Evolutionary conservation across 2,888 invertebrate genomes (phyloP).

Genomic region (Tetranychus piercei): DNA sequence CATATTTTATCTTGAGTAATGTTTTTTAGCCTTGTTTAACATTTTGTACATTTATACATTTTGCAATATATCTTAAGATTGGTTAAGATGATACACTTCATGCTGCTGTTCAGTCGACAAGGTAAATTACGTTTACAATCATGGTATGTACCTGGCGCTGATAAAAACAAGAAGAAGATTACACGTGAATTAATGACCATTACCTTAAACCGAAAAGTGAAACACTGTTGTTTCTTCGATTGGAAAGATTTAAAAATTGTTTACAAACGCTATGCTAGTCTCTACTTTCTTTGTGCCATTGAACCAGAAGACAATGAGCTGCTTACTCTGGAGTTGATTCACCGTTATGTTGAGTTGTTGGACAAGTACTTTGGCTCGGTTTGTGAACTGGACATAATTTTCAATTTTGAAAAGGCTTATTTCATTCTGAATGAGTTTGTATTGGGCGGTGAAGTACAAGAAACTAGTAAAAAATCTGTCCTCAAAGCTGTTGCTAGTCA

Average conservation of each 20-base stretch:
- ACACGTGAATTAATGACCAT: constrained; percentile 84
- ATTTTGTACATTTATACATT: too few species aligned
- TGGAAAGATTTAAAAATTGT: constrained; percentile 99
- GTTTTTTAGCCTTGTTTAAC: too few species aligned
- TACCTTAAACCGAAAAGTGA: constrained; percentile 80
- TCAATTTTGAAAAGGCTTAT: constrained; percentile 99
- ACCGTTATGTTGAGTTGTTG: constrained; percentile 90
- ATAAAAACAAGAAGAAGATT: constrained; percentile 91
- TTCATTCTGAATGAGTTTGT: constrained; percentile 94
- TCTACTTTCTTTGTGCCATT: constrained; percentile 98
- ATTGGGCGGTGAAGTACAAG: constrained; percentile 94
- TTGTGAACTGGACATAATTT: constrained; percentile 96
- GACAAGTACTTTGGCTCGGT: constrained; percentile 99
- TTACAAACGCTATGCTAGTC: constrained; percentile 95
- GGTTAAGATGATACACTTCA: constrained; percentile 71
- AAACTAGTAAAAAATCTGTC: constrained; percentile 98
- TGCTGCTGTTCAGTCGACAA: constrained; percentile 95
- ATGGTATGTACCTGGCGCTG: constrained; percentile 95
- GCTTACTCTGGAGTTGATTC: constrained; percentile 84
- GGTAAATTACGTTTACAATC: constrained; percentile 94
- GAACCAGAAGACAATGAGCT: constrained; percentile 96
- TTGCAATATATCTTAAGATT: too few species aligned
- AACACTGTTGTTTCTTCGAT: constrained; percentile 97
- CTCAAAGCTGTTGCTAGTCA: constrained; percentile 97
- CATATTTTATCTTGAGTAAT: too few species aligned